Conservation (phyloP, 2,888 invertebrate genomes). For the Heliconius hortense region DNA sequence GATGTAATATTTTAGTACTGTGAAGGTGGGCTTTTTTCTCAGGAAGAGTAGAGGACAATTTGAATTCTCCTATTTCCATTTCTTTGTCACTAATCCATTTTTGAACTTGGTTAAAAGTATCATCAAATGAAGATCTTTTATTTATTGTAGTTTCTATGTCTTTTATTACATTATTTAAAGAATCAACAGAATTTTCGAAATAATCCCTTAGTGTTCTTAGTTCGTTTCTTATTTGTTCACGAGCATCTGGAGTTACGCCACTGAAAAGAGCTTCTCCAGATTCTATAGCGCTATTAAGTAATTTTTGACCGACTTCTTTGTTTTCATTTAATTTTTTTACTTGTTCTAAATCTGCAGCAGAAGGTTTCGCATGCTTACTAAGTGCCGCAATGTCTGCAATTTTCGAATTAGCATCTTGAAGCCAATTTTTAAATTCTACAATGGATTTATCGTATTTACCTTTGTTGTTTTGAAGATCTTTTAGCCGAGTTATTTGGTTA, state of each 20-base stretch:
- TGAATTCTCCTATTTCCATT: conserved; percentile 86
- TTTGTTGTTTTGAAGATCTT: conserved; percentile 87
- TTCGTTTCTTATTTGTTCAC: conserved; percentile 92
- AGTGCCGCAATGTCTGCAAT: conserved; percentile 87
- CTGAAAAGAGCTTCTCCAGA: conserved; percentile 94
- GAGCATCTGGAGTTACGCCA: conserved; percentile 92
- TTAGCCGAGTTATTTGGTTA: conserved; percentile 86
- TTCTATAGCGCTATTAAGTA: conserved; percentile 91
- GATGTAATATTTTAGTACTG: conserved; percentile 88
- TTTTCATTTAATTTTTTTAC: conserved; percentile 87
- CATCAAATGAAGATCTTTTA: conserved; percentile 96
- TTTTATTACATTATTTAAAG: conserved; percentile 91
- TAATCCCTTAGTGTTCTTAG: conserved; percentile 89
- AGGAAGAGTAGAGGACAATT: conserved; percentile 89
- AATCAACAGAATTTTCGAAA: conserved; percentile 92
- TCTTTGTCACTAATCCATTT: conserved; percentile 92
- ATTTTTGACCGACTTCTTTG: conserved; percentile 89
- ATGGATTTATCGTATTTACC: conserved; percentile 85
- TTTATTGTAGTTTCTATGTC: conserved; percentile 94
- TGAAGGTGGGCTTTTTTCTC: conserved; percentile 95
- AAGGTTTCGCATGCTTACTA: conserved; percentile 89
- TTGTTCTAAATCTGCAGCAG: conserved; percentile 88
- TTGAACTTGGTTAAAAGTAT: conserved; percentile 93
- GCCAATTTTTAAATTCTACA: conserved; percentile 89
- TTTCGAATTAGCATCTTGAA: conserved; percentile 87